Base-by-base conservation (phyloP, 2,888 invertebrate genomes). In the Ypsolopha scabrella region DNA sequence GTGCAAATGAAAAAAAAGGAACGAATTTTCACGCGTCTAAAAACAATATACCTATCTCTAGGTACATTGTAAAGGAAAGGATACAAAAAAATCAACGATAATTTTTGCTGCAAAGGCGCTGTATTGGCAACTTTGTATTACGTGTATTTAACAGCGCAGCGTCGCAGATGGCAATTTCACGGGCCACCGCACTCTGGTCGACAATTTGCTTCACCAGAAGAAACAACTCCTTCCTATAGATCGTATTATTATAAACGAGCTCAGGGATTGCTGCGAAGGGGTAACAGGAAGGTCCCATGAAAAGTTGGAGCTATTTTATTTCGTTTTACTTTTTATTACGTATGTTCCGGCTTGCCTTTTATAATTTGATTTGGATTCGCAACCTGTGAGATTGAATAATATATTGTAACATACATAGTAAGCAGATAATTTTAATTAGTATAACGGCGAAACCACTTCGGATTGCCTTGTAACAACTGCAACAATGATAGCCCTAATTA, bases 91-190 rank as follows among this genome's bases (percentile, higher is more conserved):
- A 41, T 48, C 39, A 41, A 41, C 47, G 47, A 47, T 35, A 35
- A 33, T 14, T 52, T 41, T 48, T 48, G 44, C 44, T 39, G 48
- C 39, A 35, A 6, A 49, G 34, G 41, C 43, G 48, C 47, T 38
- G 36, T 35, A 13, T 48, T 38, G 34, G 36, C 37, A 48, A 48
- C 50, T 46, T 49, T 52, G 51, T 53, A 48, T 52, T 50, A 49
- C 11, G 50, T 62, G 64, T 63, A 68, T 65, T 68, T 69, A 68
- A 67, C 65, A 68, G 64, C 61, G 70, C 70, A 65, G 63, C 67
- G 70, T 65, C 68, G 63, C 72, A 72, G 71, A 72, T 70, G 72
- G 64, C 72, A 74, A 74, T 75, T 75, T 75, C 75, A 72, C 72
- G 75, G 63, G 63, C 65, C 69, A 71, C 68, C 70, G 64, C 70